Evolutionary conservation across 2,888 invertebrate species (phyloP).

Genomic region (Drosophila mimetica): DNA sequence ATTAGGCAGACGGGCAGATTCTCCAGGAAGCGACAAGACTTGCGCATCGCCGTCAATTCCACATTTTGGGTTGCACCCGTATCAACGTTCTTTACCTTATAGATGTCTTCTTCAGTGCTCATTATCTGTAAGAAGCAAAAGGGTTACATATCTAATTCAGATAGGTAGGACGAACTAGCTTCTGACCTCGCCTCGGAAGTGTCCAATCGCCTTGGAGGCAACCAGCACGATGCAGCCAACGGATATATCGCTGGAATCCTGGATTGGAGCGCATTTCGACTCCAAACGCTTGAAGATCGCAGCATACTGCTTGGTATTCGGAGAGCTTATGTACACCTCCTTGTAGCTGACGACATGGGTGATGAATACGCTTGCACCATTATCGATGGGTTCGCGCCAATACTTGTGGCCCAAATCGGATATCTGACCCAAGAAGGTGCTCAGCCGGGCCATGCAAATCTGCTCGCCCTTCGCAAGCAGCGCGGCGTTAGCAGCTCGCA

Average conservation of each 20-base stretch:
- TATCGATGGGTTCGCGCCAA: constrained; percentile 51
- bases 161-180: neutral
- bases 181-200: constrained; percentile 56
- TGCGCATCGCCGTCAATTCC: constrained; percentile 22
- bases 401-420: constrained; percentile 40
- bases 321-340: constrained; percentile 50
- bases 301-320: constrained; percentile 35
- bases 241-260: neutral
- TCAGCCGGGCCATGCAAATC: constrained; percentile 32
- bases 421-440: constrained; percentile 41
- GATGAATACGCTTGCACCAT: constrained; percentile 47
- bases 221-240: constrained; percentile 53
- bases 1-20: constrained; percentile 49
- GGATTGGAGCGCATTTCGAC: constrained; percentile 40
- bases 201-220: constrained; percentile 3
- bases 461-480: constrained; percentile 22
- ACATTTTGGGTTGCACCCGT: constrained; percentile 34
- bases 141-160: neutral
- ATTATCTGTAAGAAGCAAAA: constrained; percentile 23
- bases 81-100: constrained; percentile 57
- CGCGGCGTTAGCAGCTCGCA: constrained; percentile 8
- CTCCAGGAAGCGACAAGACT: constrained; percentile 54
- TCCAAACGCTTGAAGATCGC: constrained; percentile 45
- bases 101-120: neutral
- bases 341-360: constrained; percentile 37